Evolutionary conservation across 2,888 invertebrate species (phyloP).

Genomic region (Maniola hyperantus): DNA sequence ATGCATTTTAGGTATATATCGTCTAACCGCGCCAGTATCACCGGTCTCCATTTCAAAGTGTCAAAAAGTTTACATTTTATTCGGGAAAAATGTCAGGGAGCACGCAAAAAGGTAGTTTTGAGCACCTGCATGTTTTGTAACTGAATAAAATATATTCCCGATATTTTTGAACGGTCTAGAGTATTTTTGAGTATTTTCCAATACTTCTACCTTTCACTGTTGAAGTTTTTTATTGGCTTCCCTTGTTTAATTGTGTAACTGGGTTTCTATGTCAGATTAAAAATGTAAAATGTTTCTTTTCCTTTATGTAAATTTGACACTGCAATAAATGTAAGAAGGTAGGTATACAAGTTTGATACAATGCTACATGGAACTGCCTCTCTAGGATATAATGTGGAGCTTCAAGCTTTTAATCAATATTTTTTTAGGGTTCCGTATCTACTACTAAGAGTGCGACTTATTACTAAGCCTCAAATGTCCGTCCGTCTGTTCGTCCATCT

Average conservation of each 20-base stretch:
- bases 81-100: conserved; percentile 20
- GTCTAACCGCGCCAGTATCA: conserved; percentile 6
- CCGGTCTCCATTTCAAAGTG: conserved; percentile 26
- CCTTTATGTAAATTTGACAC: too few relatives aligned
- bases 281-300: neutral
- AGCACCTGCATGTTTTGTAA: conserved; percentile 20
- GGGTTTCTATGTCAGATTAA: neutral
- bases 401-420: too few relatives aligned
- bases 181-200: conserved; percentile 16
- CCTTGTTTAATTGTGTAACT: neutral
- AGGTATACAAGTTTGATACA: neutral
- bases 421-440: too few relatives aligned
- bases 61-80: conserved; percentile 28
- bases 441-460: too few relatives aligned
- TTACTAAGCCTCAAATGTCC: too few relatives aligned
- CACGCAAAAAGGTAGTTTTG: conserved; percentile 12
- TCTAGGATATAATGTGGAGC: too few relatives aligned
- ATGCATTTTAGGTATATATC: conserved; percentile 24
- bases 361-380: too few relatives aligned
- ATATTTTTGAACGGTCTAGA: conserved; percentile 15
- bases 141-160: conserved; percentile 13
- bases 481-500: too few relatives aligned
- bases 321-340: neutral
- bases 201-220: neutral
- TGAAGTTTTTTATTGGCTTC: neutral